Evolutionary conservation across 2,888 invertebrate genomes (phyloP), one percentile per base, ranked within the genome.

Genomic region (Tuberolachnus salignus): DNA sequence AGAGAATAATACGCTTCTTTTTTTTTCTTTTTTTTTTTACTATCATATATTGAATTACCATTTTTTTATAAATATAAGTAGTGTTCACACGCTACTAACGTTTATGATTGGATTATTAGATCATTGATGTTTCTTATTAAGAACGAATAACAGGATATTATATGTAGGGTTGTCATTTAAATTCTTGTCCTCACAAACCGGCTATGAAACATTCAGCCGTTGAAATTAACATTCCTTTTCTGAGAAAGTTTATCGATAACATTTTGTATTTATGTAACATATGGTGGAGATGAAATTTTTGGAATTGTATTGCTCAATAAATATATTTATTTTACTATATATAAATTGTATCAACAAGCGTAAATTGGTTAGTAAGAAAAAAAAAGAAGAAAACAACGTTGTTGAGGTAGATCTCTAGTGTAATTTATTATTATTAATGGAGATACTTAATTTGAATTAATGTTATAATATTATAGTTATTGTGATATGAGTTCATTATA

Each of bases 231-330:
- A 73, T 73, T 73, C 73, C 73, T 73, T 73, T 3, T 26, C 51
- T 42, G 34, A 73, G 34, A 21, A n/a, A 19, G 26, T 59, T 59
- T 46, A 46, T 59, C 44, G 46, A 71, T 26, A 57, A 59, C 57
- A 61, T 51, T 61, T 63, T 73, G 21, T 72, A 26, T 26, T 4
- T 34, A 49, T 53, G 42, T 73, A 49, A 51, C 42, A 26, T 51
- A 53, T 21, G 34, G 51, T 63, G 42, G 42, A 73, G 63, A 63
- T 73, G 61, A 42, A 63, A 19, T 51, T 42, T 73, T 73, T 44
- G 51, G 16, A 73, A 73, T 73, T 73, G 63, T 73, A 63, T 73
- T 73, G 73, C 73, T 73, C 73, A 73, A 73, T 51, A 63, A 73
- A 53, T 63, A 63, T 73, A 63, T 73, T 63, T 63, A 63, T 63